Conservation (phyloP, 2,113 vertebrate species). For the Chaenogobius annularis region DNA sequence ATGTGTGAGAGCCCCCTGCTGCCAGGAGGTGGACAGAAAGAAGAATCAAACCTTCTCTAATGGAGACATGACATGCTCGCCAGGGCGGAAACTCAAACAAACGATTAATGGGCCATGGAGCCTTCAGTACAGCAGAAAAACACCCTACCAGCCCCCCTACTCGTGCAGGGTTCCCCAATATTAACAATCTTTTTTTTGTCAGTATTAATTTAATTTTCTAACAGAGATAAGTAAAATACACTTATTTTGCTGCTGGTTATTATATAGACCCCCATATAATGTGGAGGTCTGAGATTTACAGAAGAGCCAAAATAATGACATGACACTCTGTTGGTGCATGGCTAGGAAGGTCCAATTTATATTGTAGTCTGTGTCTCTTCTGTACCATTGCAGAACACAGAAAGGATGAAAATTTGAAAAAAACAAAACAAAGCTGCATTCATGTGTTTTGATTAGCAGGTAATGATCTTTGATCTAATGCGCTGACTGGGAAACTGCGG, state of each 20-base stretch:
- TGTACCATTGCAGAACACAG: constrained; percentile 23
- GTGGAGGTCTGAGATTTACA: neutral
- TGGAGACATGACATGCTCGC: constrained; percentile 82
- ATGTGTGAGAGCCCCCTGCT: constrained; percentile 81
- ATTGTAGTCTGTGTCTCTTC: constrained; percentile 43
- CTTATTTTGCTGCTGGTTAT: neutral
- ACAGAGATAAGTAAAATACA: neutral
- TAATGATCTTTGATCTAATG: constrained; percentile 84
- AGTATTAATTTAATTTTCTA: neutral
- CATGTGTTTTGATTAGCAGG: constrained; percentile 83
- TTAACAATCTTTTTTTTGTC: neutral
- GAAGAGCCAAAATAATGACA: constrained; percentile 9
- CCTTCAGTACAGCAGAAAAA: constrained; percentile 69
- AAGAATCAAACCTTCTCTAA: constrained; percentile 81
- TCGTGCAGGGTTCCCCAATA: constrained; percentile 39
- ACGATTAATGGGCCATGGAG: constrained; percentile 80
- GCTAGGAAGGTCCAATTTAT: constrained; percentile 3
- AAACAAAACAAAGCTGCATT: constrained; percentile 50
- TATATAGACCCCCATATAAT: neutral
- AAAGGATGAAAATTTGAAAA: constrained; percentile 29
- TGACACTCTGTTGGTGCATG: constrained; percentile 28
- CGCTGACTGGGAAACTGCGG: constrained; percentile 81
- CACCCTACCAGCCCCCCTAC: constrained; percentile 50
- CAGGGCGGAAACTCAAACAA: constrained; percentile 83
- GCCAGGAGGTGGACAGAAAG: constrained; percentile 76